Percentiles rank a stretch among this genome's conserved stretches.
phyloP scores from a whole-genome alignment of 2,797 vertebrate species.

The Naso thynnoides region DNA sequence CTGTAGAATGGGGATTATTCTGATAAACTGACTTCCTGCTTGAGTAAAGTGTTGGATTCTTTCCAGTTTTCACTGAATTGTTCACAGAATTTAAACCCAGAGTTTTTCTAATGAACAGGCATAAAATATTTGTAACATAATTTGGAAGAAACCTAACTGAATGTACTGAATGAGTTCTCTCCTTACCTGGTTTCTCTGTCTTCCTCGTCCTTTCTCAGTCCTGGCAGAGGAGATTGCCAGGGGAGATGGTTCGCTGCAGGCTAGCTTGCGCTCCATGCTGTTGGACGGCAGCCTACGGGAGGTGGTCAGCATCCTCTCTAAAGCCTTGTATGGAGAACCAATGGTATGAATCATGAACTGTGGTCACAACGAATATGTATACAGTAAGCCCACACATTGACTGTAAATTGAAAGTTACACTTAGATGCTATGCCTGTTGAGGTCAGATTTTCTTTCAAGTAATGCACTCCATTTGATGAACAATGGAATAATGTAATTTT shows the following conservation, averaged over 20 bases:
- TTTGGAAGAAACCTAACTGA: not conserved
- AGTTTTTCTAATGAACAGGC: constrained; percentile 5
- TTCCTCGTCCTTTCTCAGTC: constrained; percentile 80
- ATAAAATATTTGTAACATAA: not conserved
- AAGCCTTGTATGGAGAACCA: constrained; percentile 96
- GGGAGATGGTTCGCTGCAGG: constrained; percentile 90
- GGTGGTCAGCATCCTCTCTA: constrained; percentile 94
- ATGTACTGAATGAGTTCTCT: constrained; percentile 14
- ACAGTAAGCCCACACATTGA: not conserved
- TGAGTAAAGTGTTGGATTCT: not conserved
- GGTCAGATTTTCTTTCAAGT: not conserved
- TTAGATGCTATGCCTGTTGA: not conserved
- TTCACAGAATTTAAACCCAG: not conserved
- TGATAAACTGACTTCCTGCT: not conserved
- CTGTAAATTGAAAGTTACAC: not conserved
- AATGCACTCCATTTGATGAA: not conserved
- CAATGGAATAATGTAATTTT: constrained; percentile 1
- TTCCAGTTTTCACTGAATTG: not conserved
- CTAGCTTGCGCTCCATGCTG: constrained; percentile 93
- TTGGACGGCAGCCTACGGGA: constrained; percentile 96
- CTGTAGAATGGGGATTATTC: not conserved
- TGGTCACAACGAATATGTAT: not conserved
- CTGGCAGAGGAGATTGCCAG: constrained; percentile 92
- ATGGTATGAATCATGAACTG: constrained; percentile 85
- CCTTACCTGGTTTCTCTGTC: constrained; percentile 18